Evolutionary conservation across 2,888 invertebrate species (phyloP).

Genomic region (Melitaea athalia): DNA sequence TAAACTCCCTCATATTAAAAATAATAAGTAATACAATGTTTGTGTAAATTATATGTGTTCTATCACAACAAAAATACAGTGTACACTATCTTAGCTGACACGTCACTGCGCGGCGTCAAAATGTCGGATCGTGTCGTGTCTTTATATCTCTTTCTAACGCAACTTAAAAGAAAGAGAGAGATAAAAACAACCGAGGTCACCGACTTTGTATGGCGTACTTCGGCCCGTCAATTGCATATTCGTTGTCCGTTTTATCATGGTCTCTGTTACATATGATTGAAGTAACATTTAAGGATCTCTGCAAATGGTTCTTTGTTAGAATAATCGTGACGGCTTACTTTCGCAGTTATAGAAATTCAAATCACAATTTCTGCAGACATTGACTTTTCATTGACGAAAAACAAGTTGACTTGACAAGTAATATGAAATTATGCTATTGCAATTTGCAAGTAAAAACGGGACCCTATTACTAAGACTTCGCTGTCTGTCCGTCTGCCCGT

Average conservation of each 20-base stretch:
- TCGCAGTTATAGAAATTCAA: neutral
- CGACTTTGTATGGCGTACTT: conserved; percentile 47
- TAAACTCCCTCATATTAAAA: conserved; percentile 62
- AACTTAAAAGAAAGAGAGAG: conserved; percentile 23
- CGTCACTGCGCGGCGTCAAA: conserved; percentile 60
- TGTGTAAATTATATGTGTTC: conserved; percentile 13
- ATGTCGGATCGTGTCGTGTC: conserved; percentile 61
- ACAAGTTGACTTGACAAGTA: too few relatives aligned
- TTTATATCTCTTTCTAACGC: conserved; percentile 21
- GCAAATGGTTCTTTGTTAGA: neutral
- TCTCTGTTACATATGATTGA: neutral
- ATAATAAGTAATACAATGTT: neutral
- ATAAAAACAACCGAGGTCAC: conserved; percentile 53
- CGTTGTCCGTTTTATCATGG: conserved; percentile 14
- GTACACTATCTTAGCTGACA: conserved; percentile 54
- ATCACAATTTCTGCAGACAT: too few relatives aligned
- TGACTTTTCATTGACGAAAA: too few relatives aligned
- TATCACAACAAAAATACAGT: conserved; percentile 42
- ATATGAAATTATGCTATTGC: too few relatives aligned
- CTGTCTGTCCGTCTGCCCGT: too few relatives aligned
- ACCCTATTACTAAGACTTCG: too few relatives aligned
- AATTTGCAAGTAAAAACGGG: too few relatives aligned
- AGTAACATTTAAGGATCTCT: neutral
- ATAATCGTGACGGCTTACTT: conserved; percentile 19
- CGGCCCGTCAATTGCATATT: conserved; percentile 29